Evolutionary conservation across 2,797 vertebrate species (phyloP), one percentile per base, ranked within the genome.

Genomic region (Danionella dracula): DNA sequence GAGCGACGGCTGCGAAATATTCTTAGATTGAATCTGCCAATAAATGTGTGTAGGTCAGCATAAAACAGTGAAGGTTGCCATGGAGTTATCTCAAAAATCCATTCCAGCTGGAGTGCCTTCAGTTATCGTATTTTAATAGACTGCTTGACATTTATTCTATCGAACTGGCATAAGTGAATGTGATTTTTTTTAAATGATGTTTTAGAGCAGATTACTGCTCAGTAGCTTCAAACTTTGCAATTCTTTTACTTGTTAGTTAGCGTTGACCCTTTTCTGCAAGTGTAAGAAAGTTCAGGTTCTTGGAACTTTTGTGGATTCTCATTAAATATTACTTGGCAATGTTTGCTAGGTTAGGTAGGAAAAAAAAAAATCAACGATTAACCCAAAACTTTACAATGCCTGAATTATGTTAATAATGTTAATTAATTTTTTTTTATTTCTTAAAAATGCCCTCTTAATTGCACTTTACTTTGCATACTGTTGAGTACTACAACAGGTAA

Each of bases 11-110:
- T 62, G 75, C 65, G 71, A 80, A 66, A 23, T 61, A 73, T 81
- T 78, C 78, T 54, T 74, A 64, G 71, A 81, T 72, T 66, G 49
- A 74, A 46, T 75, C 79, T 84, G 82, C 84, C 83, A 80, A 79
- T 74, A 79, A 82, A 79, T 66, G 79, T 29, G 57, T 62, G 63
- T 49, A 17, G 66, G 64, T 53, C 74, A 66, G 54, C 38, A 4
- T 51, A 49, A 42, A 70, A 60, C 66, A 45, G n/a, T 27, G 12
- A 53, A 64, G 71, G 74, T 76, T 70, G 66, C 59, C 19, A n/a
- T 29, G 38, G 68, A 70, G 67, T 64, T 76, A 71, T 76, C 42
- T 73, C 56, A 55, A 34, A 66, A 71, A 71, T 60, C 63, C 63
- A 65, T 76, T 76, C 66, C 71, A 68, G 62, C 60, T 68, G 63